Evolutionary conservation across 2,113 vertebrate genomes (phyloP).

Genomic region (Actinemys pallida): DNA sequence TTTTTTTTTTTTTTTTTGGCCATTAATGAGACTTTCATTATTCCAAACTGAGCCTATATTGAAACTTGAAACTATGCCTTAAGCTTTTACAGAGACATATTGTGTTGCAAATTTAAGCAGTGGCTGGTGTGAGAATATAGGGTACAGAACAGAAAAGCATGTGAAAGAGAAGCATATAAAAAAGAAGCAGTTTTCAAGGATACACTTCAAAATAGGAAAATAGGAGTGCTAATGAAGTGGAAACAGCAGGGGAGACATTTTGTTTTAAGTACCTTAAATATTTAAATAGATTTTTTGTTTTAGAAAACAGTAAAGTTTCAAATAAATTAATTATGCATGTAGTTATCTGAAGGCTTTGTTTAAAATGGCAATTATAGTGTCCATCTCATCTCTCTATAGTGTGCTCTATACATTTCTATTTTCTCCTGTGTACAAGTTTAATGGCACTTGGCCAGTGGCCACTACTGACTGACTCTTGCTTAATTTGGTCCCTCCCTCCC

Average conservation of each 20-base stretch:
- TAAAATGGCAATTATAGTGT: not conserved
- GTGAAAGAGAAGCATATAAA: not conserved
- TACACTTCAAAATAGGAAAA: not conserved
- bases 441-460: not conserved
- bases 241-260: not conserved
- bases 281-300: not conserved
- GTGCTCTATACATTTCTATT: not conserved
- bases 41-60: not conserved
- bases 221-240: not conserved
- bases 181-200: not conserved
- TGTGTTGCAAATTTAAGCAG: not conserved
- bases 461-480: not conserved
- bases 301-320: not conserved
- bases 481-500: not conserved
- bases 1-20: too few species aligned
- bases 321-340: not conserved
- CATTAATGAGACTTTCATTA: not conserved
- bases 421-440: not conserved
- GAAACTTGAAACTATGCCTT: not conserved
- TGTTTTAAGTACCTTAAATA: not conserved
- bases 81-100: not conserved
- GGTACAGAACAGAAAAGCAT: not conserved
- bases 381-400: not conserved
- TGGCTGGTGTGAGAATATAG: not conserved
- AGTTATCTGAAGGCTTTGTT: not conserved